phyloP scores from a whole-genome alignment of 2,888 invertebrate species.

The Callyntrura guangdongensis region DNA sequence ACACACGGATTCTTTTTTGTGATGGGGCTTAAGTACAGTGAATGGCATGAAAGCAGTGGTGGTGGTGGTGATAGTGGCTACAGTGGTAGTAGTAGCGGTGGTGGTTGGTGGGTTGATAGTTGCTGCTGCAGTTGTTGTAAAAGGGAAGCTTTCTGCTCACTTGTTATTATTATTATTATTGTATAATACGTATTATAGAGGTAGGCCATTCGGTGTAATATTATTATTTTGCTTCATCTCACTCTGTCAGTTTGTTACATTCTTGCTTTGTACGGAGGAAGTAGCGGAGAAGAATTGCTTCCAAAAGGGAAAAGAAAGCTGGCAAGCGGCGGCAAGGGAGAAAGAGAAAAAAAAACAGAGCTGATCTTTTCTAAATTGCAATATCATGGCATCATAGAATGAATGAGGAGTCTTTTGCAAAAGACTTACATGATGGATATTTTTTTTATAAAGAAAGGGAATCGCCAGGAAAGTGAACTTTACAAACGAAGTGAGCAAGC shows the following conservation, averaged over 20 bases:
- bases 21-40: constrained; percentile 30
- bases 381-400: constrained; percentile 5
- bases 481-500: neutral
- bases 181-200: neutral
- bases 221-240: constrained; percentile 26
- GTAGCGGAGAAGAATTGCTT: neutral
- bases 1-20: neutral
- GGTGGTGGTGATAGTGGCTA: neutral
- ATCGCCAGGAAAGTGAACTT: neutral
- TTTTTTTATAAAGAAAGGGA: neutral
- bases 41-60: neutral
- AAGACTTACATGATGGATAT: neutral
- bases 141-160: constrained; percentile 13
- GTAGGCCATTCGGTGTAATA: neutral
- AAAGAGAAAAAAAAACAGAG: neutral
- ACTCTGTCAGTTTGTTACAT: constrained; percentile 13
- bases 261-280: constrained; percentile 1
- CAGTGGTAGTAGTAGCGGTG: neutral
- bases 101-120: neutral
- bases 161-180: constrained; percentile 5
- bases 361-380: neutral
- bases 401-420: neutral
- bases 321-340: neutral
- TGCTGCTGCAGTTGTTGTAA: neutral
- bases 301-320: constrained; percentile 8